Evolutionary conservation across 1,140 invertebrate genomes (phyloP).

Genomic region (Myzus persicae): DNA sequence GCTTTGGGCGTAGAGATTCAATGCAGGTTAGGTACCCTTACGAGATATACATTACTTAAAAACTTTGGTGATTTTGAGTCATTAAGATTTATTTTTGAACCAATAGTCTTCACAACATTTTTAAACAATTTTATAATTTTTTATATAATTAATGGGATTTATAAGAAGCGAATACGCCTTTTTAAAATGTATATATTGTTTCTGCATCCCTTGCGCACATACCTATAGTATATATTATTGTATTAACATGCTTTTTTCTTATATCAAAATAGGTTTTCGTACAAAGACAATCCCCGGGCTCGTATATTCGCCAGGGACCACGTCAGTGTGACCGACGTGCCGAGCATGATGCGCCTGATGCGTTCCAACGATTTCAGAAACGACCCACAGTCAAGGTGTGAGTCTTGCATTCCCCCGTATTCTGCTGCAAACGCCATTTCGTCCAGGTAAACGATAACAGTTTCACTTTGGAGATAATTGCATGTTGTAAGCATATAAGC

Average conservation of each 20-base stretch:
- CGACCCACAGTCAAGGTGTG: conserved; percentile 75
- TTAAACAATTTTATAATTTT: no score
- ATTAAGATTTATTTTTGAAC: no score
- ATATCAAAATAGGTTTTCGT: conserved; percentile 25
- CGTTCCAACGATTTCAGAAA: conserved; percentile 78
- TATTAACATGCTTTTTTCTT: neutral
- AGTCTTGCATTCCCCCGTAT: conserved; percentile 73
- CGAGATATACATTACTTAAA: no score
- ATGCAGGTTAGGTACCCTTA: no score
- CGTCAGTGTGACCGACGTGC: neutral
- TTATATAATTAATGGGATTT: no score
- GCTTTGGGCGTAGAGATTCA: no score
- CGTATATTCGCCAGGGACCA: conserved; percentile 48
- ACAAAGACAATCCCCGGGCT: conserved; percentile 15
- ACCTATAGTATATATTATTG: no score
- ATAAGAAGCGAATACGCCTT: no score
- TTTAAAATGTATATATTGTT: no score
- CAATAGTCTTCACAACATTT: no score
- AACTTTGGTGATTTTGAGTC: no score
- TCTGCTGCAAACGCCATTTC: conserved; percentile 42
- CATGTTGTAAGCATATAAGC: neutral
- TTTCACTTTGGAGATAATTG: neutral
- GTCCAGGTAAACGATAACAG: neutral
- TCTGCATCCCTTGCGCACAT: no score
- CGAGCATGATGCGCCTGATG: conserved; percentile 72